phyloP scores from a whole-genome alignment of 1,140 invertebrate genomes.

The Acarapis woodi region DNA sequence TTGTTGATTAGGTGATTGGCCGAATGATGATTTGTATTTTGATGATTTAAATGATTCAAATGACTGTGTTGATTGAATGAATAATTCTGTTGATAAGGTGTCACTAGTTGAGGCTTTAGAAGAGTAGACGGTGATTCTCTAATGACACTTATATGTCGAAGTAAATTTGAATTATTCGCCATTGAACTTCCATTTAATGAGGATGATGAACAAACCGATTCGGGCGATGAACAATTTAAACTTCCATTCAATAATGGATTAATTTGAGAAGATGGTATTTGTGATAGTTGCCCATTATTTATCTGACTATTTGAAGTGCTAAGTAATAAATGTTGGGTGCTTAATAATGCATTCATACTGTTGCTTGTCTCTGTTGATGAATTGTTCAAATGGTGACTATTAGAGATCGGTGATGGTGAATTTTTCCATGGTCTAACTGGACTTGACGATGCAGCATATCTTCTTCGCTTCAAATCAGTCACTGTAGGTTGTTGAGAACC shows the following conservation, averaged over 20 bases:
- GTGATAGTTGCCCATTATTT: no score
- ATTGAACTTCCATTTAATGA: no score
- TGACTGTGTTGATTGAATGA: neutral
- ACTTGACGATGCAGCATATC: conserved; percentile 10
- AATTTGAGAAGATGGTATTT: no score
- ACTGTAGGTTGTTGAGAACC: no score
- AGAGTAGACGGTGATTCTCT: conserved; percentile 9
- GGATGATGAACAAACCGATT: no score
- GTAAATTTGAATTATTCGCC: conserved; percentile 1
- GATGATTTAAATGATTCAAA: conserved; percentile 1
- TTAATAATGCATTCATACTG: no score
- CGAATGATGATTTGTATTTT: neutral
- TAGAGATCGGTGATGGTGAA: conserved; percentile 9
- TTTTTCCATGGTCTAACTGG: conserved; percentile 10
- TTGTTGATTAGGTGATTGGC: no score
- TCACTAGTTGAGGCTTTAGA: conserved; percentile 9
- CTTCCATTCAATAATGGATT: no score
- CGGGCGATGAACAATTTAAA: no score
- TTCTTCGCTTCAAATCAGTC: conserved; percentile 4
- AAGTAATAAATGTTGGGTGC: no score
- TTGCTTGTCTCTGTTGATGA: neutral
- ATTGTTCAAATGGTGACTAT: neutral
- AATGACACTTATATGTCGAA: conserved; percentile 10
- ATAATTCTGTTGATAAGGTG: neutral
- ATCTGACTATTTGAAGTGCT: no score